Evolutionary conservation across 2,888 invertebrate genomes (phyloP).

Genomic region (Microlaimidae sp.): DNA sequence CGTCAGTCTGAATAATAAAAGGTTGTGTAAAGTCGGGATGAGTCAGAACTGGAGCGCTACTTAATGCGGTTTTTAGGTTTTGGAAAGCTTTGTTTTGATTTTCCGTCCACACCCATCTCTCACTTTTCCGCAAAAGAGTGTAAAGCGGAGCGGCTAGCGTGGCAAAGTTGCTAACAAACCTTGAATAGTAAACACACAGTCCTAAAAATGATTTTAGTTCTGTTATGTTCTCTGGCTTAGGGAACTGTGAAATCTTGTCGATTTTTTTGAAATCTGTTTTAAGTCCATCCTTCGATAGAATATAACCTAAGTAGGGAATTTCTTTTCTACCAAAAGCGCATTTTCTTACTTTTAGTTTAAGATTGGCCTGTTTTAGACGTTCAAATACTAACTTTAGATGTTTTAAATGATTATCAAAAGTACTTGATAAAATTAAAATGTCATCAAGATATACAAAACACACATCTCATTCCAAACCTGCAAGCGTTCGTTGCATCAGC

Average conservation of each 20-base stretch:
- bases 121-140: neutral
- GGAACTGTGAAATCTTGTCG: neutral
- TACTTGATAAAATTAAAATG: neutral
- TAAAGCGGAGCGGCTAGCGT: neutral
- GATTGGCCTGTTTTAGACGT: neutral
- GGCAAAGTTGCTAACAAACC: neutral
- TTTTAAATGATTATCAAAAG: neutral
- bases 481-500: too few relatives aligned
- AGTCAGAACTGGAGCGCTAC: neutral
- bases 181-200: neutral
- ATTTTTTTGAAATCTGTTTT: neutral
- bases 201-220: neutral
- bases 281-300: neutral
- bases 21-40: neutral
- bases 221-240: neutral
- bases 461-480: too few relatives aligned
- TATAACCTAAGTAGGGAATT: neutral
- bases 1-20: neutral
- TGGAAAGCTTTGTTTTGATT: neutral
- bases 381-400: neutral
- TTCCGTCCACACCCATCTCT: neutral
- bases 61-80: neutral
- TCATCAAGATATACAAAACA: neutral
- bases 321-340: neutral
- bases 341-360: neutral